These are phyloP conservation scores for Gallinago undulata DNA, from an alignment of 2,113 vertebrate species.

Conservation along the genomic window DNA sequence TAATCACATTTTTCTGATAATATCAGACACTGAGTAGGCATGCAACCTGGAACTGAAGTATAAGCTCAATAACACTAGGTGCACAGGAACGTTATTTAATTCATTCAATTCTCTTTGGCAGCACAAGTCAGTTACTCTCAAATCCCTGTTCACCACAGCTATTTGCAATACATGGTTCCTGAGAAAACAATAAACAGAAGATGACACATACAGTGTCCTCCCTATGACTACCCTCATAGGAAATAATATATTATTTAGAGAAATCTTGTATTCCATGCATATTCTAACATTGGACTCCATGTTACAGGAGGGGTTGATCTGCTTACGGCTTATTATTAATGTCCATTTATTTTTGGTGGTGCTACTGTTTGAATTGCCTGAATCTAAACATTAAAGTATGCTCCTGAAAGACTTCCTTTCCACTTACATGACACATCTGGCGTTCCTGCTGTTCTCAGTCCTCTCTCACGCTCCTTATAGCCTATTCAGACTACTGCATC, in stretches of 20 bases:
- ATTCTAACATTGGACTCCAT: neutral
- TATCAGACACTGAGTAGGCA: neutral
- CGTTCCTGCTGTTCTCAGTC: neutral
- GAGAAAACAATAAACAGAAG: neutral
- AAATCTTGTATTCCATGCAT: neutral
- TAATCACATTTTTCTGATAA: neutral
- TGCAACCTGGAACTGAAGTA: neutral
- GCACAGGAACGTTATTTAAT: neutral
- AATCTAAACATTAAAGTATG: neutral
- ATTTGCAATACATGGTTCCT: neutral
- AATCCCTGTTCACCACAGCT: neutral
- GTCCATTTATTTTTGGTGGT: neutral
- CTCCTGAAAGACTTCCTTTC: neutral
- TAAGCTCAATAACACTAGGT: neutral
- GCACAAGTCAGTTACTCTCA: neutral
- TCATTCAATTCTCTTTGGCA: neutral
- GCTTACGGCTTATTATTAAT: neutral
- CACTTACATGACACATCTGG: neutral
- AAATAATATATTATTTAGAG: neutral
- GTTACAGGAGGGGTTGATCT: accelerated
- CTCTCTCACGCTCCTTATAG: neutral
- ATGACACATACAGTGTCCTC: neutral
- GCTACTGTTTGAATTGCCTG: neutral
- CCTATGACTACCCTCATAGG: neutral
- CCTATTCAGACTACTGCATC: neutral